Conservation (phyloP, 2,113 vertebrate genomes). For the Proteles cristata region DNA sequence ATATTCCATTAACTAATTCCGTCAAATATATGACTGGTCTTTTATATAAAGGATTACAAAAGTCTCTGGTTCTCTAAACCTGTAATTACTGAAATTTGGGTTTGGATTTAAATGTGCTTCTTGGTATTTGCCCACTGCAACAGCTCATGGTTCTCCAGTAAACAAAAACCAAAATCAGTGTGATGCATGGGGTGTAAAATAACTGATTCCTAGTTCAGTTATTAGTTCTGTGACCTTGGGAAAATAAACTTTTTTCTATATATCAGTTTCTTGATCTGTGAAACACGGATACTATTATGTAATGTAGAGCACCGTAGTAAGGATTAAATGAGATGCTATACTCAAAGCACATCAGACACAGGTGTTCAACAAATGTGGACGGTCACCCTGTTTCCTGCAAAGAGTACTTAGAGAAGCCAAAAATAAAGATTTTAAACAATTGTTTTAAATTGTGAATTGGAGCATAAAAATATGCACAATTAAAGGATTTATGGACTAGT, state of each 20-base stretch:
- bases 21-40: neutral
- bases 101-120: neutral
- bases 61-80: slow-evolving; percentile 5
- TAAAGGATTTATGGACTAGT: neutral
- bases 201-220: neutral
- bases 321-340: neutral
- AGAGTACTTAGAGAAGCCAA: neutral
- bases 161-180: neutral
- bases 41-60: neutral
- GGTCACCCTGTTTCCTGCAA: neutral
- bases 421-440: slow-evolving; percentile 33
- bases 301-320: neutral
- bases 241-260: neutral
- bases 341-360: neutral
- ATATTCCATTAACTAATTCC: neutral
- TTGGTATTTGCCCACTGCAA: neutral
- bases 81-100: neutral
- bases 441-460: neutral
- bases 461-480: slow-evolving; percentile 13
- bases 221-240: neutral
- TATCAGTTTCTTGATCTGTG: neutral
- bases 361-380: neutral
- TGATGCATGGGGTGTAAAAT: neutral
- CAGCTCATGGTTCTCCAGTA: neutral
- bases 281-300: neutral